phyloP scores from a whole-genome alignment of 1,140 invertebrate species.

The Pantala flavescens region DNA sequence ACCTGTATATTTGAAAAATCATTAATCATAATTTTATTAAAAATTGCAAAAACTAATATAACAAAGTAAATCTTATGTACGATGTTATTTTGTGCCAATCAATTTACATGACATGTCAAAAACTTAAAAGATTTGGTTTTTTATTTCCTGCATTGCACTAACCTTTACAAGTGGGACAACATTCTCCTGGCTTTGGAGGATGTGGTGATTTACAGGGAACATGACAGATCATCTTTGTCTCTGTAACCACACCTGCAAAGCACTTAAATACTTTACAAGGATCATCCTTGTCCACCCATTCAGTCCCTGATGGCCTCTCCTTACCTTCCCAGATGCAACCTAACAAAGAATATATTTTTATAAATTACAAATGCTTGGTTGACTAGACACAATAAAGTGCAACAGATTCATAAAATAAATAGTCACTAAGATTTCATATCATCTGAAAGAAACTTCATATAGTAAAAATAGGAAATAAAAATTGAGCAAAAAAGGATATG shows the following conservation, averaged over 20 bases:
- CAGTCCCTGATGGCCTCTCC: slow-evolving; percentile 58
- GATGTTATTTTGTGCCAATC: too few relatives aligned
- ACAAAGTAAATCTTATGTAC: too few relatives aligned
- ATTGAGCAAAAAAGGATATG: too few relatives aligned
- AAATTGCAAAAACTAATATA: too few relatives aligned
- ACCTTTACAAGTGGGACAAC: slow-evolving; percentile 73
- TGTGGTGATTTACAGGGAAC: slow-evolving; percentile 61
- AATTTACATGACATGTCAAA: slow-evolving; percentile 15
- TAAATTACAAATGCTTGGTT: too few relatives aligned
- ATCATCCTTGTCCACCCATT: slow-evolving; percentile 59
- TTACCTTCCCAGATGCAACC: slow-evolving; percentile 65
- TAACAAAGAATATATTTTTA: slow-evolving; percentile 31
- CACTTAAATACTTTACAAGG: slow-evolving; percentile 62
- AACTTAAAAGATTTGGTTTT: slow-evolving; percentile 27
- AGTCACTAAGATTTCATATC: too few relatives aligned
- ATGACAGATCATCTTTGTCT: slow-evolving; percentile 65
- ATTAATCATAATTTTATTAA: neutral
- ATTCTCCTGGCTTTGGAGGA: slow-evolving; percentile 58
- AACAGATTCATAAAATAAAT: too few relatives aligned
- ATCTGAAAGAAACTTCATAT: too few relatives aligned
- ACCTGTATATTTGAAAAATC: slow-evolving; percentile 38
- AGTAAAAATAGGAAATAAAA: too few relatives aligned
- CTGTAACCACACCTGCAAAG: slow-evolving; percentile 72
- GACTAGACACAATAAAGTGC: too few relatives aligned
- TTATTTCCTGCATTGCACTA: too few relatives aligned